Evolutionary conservation across 2,888 invertebrate genomes (phyloP).

Genomic region (Boloria selene): DNA sequence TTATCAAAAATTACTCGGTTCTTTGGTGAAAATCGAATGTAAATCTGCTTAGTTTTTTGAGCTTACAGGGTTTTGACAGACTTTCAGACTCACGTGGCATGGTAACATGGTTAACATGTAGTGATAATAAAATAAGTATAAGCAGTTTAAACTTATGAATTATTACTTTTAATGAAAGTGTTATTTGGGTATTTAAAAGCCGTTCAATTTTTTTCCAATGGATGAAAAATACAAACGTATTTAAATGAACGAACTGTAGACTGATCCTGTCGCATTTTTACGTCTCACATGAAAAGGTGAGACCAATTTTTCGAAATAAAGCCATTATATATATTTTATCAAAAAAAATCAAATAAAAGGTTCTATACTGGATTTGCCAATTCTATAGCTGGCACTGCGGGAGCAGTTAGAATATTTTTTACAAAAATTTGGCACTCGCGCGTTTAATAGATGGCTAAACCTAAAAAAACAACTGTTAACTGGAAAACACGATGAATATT

Average conservation of each 20-base stretch:
- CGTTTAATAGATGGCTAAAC: slow-evolving; percentile 10
- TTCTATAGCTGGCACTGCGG: slow-evolving; percentile 8
- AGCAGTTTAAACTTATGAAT: too few species aligned
- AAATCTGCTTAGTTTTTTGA: too few species aligned
- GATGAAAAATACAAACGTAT: too few species aligned
- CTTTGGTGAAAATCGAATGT: too few species aligned
- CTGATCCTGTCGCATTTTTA: slow-evolving; percentile 1
- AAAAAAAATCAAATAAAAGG: slow-evolving; percentile 5
- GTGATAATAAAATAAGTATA: too few species aligned
- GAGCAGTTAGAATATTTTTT: slow-evolving; percentile 18
- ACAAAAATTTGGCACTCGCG: slow-evolving; percentile 17
- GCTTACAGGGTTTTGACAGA: too few species aligned
- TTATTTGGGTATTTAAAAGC: too few species aligned
- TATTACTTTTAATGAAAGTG: too few species aligned
- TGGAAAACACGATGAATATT: slow-evolving; percentile 3
- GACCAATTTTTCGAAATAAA: background rate
- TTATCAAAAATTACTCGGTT: too few species aligned
- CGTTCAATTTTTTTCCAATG: too few species aligned
- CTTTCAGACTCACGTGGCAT: too few species aligned
- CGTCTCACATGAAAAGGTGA: background rate
- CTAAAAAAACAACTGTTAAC: slow-evolving; percentile 17
- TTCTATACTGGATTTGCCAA: slow-evolving; percentile 9
- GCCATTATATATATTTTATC: background rate
- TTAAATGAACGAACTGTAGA: background rate
- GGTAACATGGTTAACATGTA: too few species aligned